Conservation (phyloP, 2,888 invertebrate species). For the Lordiphosa andalusiaca region DNA sequence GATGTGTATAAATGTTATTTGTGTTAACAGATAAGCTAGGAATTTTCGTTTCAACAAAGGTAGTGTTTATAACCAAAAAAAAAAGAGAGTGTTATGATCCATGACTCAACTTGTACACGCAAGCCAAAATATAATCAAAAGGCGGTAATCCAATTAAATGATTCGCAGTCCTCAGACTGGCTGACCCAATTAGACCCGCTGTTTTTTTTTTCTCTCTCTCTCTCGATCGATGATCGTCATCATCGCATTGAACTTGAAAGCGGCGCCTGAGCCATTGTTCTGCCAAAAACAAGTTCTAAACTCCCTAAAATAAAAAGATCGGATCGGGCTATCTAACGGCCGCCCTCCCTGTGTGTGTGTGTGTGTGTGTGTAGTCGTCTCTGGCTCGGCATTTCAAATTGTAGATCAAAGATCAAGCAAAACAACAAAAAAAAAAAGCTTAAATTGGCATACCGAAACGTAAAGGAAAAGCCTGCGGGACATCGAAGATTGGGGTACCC, state of each 20-base stretch:
- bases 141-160: conserved; percentile 79
- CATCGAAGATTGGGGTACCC: conserved; percentile 53
- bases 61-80: conserved; percentile 24
- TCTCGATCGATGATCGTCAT: conserved; percentile 41
- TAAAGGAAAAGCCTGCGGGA: conserved; percentile 39
- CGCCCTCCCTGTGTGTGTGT: conserved; percentile 38
- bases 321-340: conserved; percentile 69
- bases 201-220: background rate
- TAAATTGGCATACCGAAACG: conserved; percentile 68
- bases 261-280: conserved; percentile 72
- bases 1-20: no score
- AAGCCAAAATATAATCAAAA: conserved; percentile 67
- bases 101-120: conserved; percentile 42
- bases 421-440: conserved; percentile 40
- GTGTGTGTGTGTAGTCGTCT: conserved; percentile 27
- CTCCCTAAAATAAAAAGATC: conserved; percentile 65
- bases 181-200: conserved; percentile 77
- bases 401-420: conserved; percentile 74
- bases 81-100: conserved; percentile 15
- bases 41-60: conserved; percentile 46
- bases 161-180: conserved; percentile 42
- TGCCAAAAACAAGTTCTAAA: conserved; percentile 67
- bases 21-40: conserved; percentile 46
- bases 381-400: conserved; percentile 68
- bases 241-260: conserved; percentile 67